A percentile compares a stretch with the other conserved stretches of the same genome.
These are phyloP conservation scores for Nibea coibor DNA, from an alignment of 2,113 vertebrate species.

Conservation along the genomic window DNA sequence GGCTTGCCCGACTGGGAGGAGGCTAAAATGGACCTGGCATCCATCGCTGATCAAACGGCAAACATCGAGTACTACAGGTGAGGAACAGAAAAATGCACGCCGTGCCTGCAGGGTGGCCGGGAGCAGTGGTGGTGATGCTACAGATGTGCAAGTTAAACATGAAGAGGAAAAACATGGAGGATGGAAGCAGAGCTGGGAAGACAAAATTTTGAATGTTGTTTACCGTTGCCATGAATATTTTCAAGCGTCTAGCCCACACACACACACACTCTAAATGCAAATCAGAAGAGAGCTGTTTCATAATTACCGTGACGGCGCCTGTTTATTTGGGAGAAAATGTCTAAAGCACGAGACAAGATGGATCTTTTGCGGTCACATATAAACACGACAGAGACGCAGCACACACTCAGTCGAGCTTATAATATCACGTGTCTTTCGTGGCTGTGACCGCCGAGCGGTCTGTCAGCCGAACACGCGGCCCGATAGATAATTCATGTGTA, in stretches of 20 bases:
- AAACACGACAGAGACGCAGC: neutral
- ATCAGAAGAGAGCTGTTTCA: neutral
- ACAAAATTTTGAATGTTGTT: neutral
- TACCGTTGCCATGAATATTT: slow-evolving; percentile 21
- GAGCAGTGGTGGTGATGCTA: neutral
- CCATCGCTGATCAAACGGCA: slow-evolving; percentile 78
- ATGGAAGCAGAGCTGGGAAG: neutral
- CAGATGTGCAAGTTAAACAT: neutral
- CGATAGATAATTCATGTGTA: slow-evolving; percentile 39
- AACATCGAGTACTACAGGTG: slow-evolving; percentile 93
- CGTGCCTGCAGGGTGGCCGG: neutral
- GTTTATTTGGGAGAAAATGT: neutral
- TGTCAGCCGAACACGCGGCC: neutral
- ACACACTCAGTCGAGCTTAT: neutral
- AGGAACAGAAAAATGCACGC: neutral
- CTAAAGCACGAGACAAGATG: neutral
- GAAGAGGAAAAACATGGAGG: no score
- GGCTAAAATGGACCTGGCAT: slow-evolving; percentile 83
- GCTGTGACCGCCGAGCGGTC: slow-evolving; percentile 18
- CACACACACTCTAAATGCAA: slow-evolving; percentile 27
- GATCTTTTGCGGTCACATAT: slow-evolving; percentile 13
- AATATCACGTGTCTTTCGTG: neutral
- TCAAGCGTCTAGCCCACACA: neutral
- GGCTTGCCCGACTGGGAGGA: slow-evolving; percentile 88
- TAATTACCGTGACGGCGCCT: neutral